phyloP scores from a whole-genome alignment of 2,888 invertebrate species.

The Galerucella nymphaeae region DNA sequence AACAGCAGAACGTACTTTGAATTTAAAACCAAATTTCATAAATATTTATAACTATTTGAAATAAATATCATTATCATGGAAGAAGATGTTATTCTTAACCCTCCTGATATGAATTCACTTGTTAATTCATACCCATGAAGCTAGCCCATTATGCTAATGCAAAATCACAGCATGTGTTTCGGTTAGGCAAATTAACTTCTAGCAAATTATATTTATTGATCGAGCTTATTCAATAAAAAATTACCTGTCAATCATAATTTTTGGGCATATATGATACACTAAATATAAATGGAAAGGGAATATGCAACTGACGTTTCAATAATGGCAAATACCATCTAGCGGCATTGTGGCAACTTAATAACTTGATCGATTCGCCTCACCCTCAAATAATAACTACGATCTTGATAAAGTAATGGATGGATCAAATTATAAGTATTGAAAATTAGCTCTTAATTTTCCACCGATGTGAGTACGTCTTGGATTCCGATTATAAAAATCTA shows the following conservation, averaged over 20 bases:
- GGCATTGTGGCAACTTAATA: constrained; percentile 33
- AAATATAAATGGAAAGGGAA: constrained; percentile 35
- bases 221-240: constrained; percentile 44
- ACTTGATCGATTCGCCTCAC: constrained; percentile 29
- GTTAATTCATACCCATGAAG: no score
- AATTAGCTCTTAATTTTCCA: constrained; percentile 35
- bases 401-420: constrained; percentile 31
- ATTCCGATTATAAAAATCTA: constrained; percentile 20
- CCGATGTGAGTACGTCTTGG: constrained; percentile 24
- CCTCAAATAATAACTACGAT: constrained; percentile 19
- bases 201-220: constrained; percentile 51
- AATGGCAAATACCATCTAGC: constrained; percentile 4
- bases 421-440: constrained; percentile 30
- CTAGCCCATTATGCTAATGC: constrained; percentile 55
- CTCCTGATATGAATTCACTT: no score
- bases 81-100: no score
- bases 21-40: no score
- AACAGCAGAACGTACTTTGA: no score
- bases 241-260: constrained; percentile 46
- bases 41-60: no score
- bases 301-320: constrained; percentile 37
- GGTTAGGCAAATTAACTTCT: constrained; percentile 48
- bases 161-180: constrained; percentile 54
- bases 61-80: no score
- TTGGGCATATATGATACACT: constrained; percentile 36